Conservation (phyloP, 37 sponge, comb jelly and placozoan species). For the Beroe ovata region DNA sequence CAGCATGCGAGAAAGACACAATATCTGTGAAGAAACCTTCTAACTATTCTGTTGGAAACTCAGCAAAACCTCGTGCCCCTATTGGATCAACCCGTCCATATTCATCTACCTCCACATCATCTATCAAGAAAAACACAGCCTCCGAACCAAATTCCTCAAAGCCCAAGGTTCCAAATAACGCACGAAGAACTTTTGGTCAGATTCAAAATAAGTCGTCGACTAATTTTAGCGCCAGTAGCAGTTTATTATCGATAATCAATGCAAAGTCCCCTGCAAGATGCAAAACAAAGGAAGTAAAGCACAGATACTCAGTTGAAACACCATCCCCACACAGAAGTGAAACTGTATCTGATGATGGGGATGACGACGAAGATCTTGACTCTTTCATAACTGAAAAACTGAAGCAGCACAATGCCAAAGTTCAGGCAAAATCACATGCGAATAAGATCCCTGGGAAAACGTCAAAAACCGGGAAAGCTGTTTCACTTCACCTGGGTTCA, state of each 20-base stretch:
- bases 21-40: neutral
- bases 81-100: too few relatives aligned
- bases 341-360: neutral
- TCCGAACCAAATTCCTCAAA: neutral
- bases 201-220: neutral
- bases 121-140: neutral
- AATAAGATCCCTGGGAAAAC: constrained; percentile 16
- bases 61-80: neutral
- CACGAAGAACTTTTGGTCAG: neutral
- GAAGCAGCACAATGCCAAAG: constrained; percentile 25
- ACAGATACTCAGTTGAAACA: constrained; percentile 40
- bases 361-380: constrained; percentile 51
- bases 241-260: constrained; percentile 11
- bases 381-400: neutral
- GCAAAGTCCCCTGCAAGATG: constrained; percentile 5
- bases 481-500: constrained; percentile 32
- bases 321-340: constrained; percentile 8
- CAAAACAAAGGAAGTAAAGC: constrained; percentile 4
- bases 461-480: neutral
- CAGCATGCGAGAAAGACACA: neutral
- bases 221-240: constrained; percentile 1
- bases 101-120: neutral
- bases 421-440: neutral
- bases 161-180: neutral
- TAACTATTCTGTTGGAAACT: neutral